These are phyloP conservation scores for Procavia capensis DNA, from an alignment of 2,113 vertebrate genomes.

Conservation along the genomic window DNA sequence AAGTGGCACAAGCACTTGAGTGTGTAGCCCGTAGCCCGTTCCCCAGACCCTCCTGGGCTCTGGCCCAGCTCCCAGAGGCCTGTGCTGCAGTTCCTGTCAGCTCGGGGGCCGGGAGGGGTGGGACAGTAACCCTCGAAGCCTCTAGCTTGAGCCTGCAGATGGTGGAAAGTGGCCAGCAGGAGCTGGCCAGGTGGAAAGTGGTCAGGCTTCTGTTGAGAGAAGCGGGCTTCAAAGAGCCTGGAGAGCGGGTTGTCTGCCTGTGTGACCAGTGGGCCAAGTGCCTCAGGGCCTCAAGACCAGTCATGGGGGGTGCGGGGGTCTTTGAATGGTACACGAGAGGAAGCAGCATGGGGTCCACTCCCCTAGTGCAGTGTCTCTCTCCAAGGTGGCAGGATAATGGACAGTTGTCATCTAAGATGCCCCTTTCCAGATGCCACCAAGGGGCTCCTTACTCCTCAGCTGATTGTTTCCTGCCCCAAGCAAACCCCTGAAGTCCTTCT, in stretches of 20 bases:
- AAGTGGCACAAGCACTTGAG: background rate
- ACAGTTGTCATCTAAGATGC: background rate
- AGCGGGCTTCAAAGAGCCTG: background rate
- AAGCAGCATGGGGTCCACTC: background rate
- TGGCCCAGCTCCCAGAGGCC: background rate
- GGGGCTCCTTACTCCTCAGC: background rate
- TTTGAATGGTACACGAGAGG: too few relatives aligned
- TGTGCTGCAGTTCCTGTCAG: background rate
- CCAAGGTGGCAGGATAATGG: background rate
- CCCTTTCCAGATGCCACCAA: background rate
- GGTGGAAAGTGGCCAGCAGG: background rate
- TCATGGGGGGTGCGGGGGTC: background rate
- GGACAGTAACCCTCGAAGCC: background rate
- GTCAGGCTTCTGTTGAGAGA: background rate
- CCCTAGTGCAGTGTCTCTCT: too few relatives aligned
- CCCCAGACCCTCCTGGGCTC: background rate
- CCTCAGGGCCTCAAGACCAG: background rate
- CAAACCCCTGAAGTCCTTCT: background rate
- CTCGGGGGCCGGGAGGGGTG: background rate
- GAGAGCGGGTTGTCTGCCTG: background rate
- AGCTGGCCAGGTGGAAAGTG: background rate
- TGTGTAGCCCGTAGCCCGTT: background rate
- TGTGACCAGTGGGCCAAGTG: background rate
- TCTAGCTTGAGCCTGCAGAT: background rate
- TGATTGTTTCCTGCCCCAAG: background rate